Percentiles rank a stretch among this genome's conserved stretches.
Conservation (phyloP, 2,888 invertebrate species). For the Blastobasis lacticolella region DNA sequence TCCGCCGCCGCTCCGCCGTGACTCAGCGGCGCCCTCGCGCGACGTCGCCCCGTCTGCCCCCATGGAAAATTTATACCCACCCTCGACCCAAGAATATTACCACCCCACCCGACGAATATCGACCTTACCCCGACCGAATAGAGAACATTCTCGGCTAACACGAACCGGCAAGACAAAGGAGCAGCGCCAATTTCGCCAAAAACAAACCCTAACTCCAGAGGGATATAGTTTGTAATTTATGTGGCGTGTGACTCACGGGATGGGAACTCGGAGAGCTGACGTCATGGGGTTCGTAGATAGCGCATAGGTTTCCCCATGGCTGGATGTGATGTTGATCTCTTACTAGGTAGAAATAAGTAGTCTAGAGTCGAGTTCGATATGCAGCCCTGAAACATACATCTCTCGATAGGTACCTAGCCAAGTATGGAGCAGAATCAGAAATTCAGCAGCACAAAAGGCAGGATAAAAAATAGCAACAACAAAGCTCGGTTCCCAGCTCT, state of each 20-base stretch:
- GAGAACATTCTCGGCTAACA: slow-evolving; percentile 33
- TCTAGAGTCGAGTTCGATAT: too few relatives aligned
- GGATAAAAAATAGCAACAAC: slow-evolving; percentile 9
- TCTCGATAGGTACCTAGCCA: background rate
- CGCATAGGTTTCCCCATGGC: too few relatives aligned
- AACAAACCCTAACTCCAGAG: slow-evolving; percentile 68
- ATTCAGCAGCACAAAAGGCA: background rate
- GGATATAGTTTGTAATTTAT: slow-evolving; percentile 71
- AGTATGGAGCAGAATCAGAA: background rate
- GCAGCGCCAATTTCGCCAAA: slow-evolving; percentile 61
- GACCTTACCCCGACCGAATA: slow-evolving; percentile 38
- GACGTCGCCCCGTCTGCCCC: slow-evolving; percentile 73
- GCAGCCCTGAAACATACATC: too few relatives aligned
- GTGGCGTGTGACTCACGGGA: slow-evolving; percentile 58
- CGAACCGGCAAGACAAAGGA: slow-evolving; percentile 58
- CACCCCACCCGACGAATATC: slow-evolving; percentile 29
- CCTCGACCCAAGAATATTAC: slow-evolving; percentile 66
- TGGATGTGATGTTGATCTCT: too few relatives aligned
- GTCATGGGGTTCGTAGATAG: slow-evolving; percentile 36
- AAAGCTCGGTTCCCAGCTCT: slow-evolving; percentile 15
- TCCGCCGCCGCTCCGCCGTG: slow-evolving; percentile 45
- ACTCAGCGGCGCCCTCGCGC: slow-evolving; percentile 71
- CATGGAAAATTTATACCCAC: slow-evolving; percentile 74
- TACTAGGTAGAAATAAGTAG: too few relatives aligned
- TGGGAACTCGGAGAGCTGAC: slow-evolving; percentile 57